phyloP scores from a whole-genome alignment of 2,113 vertebrate genomes.

The Notarius lentiginosus region DNA sequence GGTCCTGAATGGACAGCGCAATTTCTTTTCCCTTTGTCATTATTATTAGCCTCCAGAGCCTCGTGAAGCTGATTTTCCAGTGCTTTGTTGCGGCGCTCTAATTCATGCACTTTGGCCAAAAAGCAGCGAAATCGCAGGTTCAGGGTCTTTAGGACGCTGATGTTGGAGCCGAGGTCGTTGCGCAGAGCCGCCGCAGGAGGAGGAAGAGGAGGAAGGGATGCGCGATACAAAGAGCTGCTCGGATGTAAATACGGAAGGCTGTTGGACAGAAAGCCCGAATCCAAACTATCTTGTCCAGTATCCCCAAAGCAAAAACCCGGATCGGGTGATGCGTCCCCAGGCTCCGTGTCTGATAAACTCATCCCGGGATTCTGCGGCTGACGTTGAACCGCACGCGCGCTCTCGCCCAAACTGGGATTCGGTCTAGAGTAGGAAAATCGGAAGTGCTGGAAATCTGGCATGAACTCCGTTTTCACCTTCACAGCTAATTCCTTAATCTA shows the following conservation, averaged over 20 bases:
- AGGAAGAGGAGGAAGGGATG: constrained; percentile 54
- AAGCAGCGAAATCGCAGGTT: constrained; percentile 87
- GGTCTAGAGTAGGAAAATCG: constrained; percentile 72
- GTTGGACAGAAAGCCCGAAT: constrained; percentile 61
- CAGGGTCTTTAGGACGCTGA: constrained; percentile 83
- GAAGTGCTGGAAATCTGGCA: constrained; percentile 76
- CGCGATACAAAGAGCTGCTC: constrained; percentile 57
- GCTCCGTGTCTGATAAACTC: constrained; percentile 55
- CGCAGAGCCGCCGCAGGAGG: constrained; percentile 68
- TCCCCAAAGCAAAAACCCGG: constrained; percentile 62
- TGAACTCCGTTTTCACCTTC: constrained; percentile 60
- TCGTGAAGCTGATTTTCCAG: constrained; percentile 83
- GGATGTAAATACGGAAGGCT: constrained; percentile 60
- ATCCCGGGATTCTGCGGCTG: constrained; percentile 59
- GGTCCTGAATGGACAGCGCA: constrained; percentile 71
- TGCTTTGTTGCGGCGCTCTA: constrained; percentile 83
- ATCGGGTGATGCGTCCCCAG: constrained; percentile 33
- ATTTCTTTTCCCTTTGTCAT: constrained; percentile 62
- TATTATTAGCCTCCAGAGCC: constrained; percentile 60
- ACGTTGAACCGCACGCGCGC: constrained; percentile 58
- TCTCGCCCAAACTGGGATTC: constrained; percentile 70
- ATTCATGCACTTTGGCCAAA: constrained; percentile 83
- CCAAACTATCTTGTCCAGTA: constrained; percentile 61
- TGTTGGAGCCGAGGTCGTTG: constrained; percentile 84
- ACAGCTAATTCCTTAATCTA: not conserved